Conservation (phyloP, 2,888 invertebrate species). For the Portevinia maculata region DNA sequence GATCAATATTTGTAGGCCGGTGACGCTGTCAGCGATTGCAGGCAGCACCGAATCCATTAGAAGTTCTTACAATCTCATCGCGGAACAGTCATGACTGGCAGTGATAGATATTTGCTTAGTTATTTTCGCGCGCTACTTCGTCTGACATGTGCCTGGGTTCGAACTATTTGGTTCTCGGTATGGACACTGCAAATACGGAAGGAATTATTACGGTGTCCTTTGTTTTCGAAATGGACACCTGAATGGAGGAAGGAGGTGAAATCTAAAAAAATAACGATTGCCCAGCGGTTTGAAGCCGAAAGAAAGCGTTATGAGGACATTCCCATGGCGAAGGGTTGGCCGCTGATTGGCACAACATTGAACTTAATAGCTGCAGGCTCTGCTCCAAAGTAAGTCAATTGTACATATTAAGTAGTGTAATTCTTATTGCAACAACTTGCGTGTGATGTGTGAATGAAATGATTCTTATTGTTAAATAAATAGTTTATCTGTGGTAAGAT, state of each 20-base stretch:
- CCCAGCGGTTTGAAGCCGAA: not conserved
- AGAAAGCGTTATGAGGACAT: conserved; percentile 81
- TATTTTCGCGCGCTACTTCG: conserved; percentile 42
- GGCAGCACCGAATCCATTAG: conserved; percentile 42
- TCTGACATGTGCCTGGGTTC: conserved; percentile 47
- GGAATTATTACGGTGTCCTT: conserved; percentile 19
- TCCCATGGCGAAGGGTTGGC: conserved; percentile 84
- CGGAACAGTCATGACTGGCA: conserved; percentile 46
- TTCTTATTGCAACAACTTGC: not conserved
- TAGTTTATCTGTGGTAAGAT: conserved; percentile 24
- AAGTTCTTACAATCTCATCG: conserved; percentile 58
- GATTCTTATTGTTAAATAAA: conserved; percentile 33
- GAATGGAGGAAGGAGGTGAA: not conserved
- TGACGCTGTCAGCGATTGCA: conserved; percentile 48
- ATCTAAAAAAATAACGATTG: conserved; percentile 23
- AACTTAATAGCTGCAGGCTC: conserved; percentile 85
- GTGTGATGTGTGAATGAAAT: conserved; percentile 39
- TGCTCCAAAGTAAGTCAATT: conserved; percentile 83
- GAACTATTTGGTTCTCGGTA: conserved; percentile 39
- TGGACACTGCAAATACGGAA: conserved; percentile 28
- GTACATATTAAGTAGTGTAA: not conserved
- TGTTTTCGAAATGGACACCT: conserved; percentile 8
- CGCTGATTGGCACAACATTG: conserved; percentile 84
- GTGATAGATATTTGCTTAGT: conserved; percentile 40
- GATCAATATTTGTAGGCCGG: conserved; percentile 46